These are phyloP conservation scores for Embidobia sp. DNA, from an alignment of 2,888 invertebrate genomes.

Conservation along the genomic window DNA sequence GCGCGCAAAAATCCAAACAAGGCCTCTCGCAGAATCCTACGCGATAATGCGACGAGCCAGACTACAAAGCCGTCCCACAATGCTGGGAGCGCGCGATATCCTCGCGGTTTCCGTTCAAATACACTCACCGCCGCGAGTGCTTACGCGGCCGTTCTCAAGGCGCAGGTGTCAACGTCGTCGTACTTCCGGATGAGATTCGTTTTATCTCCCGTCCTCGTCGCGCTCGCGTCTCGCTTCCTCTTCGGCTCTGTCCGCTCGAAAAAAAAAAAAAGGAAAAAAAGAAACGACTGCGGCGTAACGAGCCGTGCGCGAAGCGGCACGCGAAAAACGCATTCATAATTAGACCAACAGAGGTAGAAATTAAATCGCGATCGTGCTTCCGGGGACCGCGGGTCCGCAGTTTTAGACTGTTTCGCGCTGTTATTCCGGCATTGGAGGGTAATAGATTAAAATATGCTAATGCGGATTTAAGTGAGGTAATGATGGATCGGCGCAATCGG, in stretches of 20 bases:
- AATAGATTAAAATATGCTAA: slow-evolving; percentile 50
- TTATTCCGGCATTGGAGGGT: slow-evolving; percentile 15
- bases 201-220: slow-evolving; percentile 40
- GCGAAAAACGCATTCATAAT: slow-evolving; percentile 63
- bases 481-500: slow-evolving; percentile 27
- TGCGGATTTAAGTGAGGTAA: slow-evolving; percentile 25
- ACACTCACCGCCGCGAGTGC: slow-evolving; percentile 61
- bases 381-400: slow-evolving; percentile 45
- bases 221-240: slow-evolving; percentile 1
- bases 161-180: slow-evolving; percentile 73
- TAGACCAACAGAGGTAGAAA: slow-evolving; percentile 52
- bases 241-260: slow-evolving; percentile 17
- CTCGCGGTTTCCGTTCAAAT: slow-evolving; percentile 78
- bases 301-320: slow-evolving; percentile 53
- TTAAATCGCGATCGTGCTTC: slow-evolving; percentile 56
- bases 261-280: background rate
- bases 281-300: slow-evolving; percentile 55
- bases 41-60: slow-evolving; percentile 63
- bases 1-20: slow-evolving; percentile 56
- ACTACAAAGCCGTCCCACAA: slow-evolving; percentile 77
- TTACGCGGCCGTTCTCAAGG: slow-evolving; percentile 71
- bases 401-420: slow-evolving; percentile 39
- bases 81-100: slow-evolving; percentile 78
- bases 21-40: slow-evolving; percentile 37
- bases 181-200: slow-evolving; percentile 73